Evolutionary conservation across 2,113 vertebrate genomes (phyloP), one percentile per base, ranked within the genome.

Genomic region (Hydrolagus affinis): DNA sequence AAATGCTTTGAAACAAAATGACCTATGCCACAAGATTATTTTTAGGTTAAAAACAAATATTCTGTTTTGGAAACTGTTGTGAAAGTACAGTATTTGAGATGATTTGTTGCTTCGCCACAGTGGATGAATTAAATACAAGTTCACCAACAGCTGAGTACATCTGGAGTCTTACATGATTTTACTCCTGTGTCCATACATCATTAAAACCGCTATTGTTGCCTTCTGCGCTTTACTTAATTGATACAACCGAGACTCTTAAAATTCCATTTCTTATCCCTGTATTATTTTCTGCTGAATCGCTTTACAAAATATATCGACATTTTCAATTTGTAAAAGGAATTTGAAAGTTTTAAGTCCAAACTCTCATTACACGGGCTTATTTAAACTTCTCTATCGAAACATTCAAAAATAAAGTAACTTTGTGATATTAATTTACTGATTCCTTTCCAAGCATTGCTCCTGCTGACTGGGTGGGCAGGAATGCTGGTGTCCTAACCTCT

Each of bases 91-190:
- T 21, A 30, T 88, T 90, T 68, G 86, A 85, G 86, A 86, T 89
- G 89, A 88, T 89, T 0, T 71, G 85, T 91, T 86, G 87, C 77
- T 88, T 64, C 2, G 86, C 1, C 7, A 87, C 76, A 87, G 87
- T 70, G 57, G 60, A 70, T 86, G 89, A 86, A 87, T 89, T 87
- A 86, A 90, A 90, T 89, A 87, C 88, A 89, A 32, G 28, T 83
- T 68, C 78, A 30, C 78, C 88, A 93, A 91, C 93, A 94, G 93
- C 93, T 94, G 93, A 87, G 23, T 88, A 87, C 93, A 94, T 92
- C 92, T 94, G 93, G 91, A 90, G 76, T 1, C 11, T 86, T 85
- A 56, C 86, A 85, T 32, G 25, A 59, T 69, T 87, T 87, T 86
- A 32, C 71, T 57, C 89, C 89, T 86, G 85, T 90, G 87, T 89